A percentile compares a stretch with the other conserved stretches of the same genome.
Conservation (phyloP, 2,797 vertebrate genomes). For the Holocentrus rufus region DNA sequence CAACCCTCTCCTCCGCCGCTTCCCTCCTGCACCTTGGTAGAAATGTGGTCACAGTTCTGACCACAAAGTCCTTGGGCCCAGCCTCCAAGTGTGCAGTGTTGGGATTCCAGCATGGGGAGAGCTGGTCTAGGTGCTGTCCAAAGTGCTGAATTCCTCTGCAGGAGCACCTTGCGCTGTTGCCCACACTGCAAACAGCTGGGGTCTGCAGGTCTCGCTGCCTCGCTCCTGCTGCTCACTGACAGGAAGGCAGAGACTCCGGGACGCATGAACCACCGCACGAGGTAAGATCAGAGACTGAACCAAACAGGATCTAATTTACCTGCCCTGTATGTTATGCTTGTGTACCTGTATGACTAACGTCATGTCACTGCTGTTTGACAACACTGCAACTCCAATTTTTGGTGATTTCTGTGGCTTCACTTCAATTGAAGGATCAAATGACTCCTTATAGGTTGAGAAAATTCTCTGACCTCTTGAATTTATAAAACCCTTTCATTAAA, state of each 20-base stretch:
- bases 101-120: slow-evolving; percentile 75
- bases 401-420: too few species aligned
- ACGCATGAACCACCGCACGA: neutral
- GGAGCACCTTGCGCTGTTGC: slow-evolving; percentile 83
- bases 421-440: too few species aligned
- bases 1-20: slow-evolving; percentile 25
- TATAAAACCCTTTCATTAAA: neutral
- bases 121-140: slow-evolving; percentile 86
- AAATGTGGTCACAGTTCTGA: slow-evolving; percentile 66
- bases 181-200: slow-evolving; percentile 72
- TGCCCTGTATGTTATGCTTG: neutral
- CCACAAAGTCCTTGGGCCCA: slow-evolving; percentile 68
- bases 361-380: too few species aligned
- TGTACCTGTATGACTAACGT: neutral
- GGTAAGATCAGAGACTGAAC: slow-evolving; percentile 8
- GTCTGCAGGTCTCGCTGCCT: slow-evolving; percentile 69
- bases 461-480: neutral
- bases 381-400: too few species aligned
- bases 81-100: slow-evolving; percentile 69
- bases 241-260: neutral
- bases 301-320: slow-evolving; percentile 1
- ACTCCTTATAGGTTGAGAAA: neutral
- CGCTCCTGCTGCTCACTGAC: slow-evolving; percentile 20
- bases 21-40: slow-evolving; percentile 69
- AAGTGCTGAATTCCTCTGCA: slow-evolving; percentile 86